Evolutionary conservation across 2,888 invertebrate genomes (phyloP), one percentile per base, ranked within the genome.

Genomic region (Matsumyia berberina): DNA sequence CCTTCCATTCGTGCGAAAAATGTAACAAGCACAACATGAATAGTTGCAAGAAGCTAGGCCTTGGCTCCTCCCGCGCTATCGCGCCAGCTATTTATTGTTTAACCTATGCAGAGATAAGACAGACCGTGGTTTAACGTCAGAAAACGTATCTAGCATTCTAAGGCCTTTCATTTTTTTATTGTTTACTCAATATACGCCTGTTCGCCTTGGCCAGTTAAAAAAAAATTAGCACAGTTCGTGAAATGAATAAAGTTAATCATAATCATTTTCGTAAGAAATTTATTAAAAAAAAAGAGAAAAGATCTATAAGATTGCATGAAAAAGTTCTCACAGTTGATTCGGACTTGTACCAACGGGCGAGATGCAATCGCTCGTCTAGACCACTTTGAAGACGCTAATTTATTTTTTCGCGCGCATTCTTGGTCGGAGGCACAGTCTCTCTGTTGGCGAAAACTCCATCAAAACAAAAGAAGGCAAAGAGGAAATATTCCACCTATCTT

Each of bases 311-410:
- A 77, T 66, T 57, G 19, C 37, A 77, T 64, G 33, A 44, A 60
- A 77, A 77, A 67, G 46, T 78, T 82, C 81, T 77, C 82, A 82
- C 82, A 78, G 29, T 62, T 60, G 46, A 78, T 39, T 66, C 7
- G 15, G 24, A 69, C 19, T 78, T 66, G 53, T 66, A 58, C 51
- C 77, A 83, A 42, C 58, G 60, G 51, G 46, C 53, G 73, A 62
- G 73, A 79, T 67, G 67, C 64, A 72, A 55, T 70, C 62, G 55
- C 72, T 66, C 73, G 83, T 83, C 79, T 79, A 83, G 83, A 81
- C 81, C 81, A 31, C 58, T 70, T 81, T 77, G 70, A 57, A 62
- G 62, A 67, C 35, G 49, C 46, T 73, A 79, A 79, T 79, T 83
- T 83, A 46, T 73, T 77, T 72, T 72, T 78, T 74, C 57, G 72